phyloP scores from a whole-genome alignment of 2,888 invertebrate genomes.

The Rhaphigaster nebulosa region DNA sequence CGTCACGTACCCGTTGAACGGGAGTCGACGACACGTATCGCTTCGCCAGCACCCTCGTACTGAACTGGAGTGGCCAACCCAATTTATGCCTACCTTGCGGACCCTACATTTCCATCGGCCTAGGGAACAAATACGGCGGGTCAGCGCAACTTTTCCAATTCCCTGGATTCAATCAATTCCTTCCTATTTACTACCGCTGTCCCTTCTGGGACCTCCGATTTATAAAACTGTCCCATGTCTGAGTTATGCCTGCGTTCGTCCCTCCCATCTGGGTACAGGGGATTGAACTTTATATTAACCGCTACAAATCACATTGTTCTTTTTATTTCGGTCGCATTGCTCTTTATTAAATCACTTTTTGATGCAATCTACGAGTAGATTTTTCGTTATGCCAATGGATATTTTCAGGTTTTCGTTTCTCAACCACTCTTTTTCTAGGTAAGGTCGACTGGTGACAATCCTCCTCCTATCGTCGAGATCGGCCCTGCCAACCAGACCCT shows the following conservation, averaged over 20 bases:
- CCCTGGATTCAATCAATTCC: slow-evolving; percentile 41
- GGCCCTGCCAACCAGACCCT: slow-evolving; percentile 88
- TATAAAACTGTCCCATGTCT: slow-evolving; percentile 16
- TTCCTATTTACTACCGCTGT: slow-evolving; percentile 39
- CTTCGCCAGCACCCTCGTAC: neutral
- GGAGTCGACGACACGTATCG: neutral
- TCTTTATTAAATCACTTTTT: neutral
- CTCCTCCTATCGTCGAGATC: slow-evolving; percentile 88
- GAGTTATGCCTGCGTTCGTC: slow-evolving; percentile 10
- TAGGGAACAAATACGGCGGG: neutral
- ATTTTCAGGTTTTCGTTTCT: neutral
- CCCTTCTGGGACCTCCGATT: slow-evolving; percentile 1
- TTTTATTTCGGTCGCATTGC: neutral
- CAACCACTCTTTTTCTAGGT: slow-evolving; percentile 71
- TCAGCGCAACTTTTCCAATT: slow-evolving; percentile 46
- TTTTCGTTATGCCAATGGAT: neutral
- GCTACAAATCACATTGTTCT: neutral
- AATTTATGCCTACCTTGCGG: slow-evolving; percentile 45
- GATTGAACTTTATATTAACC: slow-evolving; percentile 30
- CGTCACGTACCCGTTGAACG: neutral
- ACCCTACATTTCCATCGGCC: slow-evolving; percentile 13
- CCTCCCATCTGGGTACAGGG: neutral
- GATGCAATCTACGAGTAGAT: too few relatives aligned
- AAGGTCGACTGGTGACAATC: slow-evolving; percentile 80
- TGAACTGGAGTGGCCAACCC: neutral